phyloP scores from a whole-genome alignment of 2,797 vertebrate genomes.

The Ctenopoma multispine region DNA sequence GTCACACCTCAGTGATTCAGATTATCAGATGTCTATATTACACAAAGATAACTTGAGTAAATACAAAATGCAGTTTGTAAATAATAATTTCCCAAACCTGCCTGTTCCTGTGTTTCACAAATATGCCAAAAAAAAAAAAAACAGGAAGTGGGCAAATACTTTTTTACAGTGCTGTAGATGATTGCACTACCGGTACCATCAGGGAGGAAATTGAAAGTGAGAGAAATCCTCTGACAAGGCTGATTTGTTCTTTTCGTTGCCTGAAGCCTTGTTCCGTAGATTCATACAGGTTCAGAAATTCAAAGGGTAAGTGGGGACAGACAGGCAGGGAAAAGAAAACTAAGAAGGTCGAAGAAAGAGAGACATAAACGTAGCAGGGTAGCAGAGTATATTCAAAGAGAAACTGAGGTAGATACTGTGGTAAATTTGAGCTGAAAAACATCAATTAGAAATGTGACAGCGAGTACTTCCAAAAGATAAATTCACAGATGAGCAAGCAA shows the following conservation, averaged over 20 bases:
- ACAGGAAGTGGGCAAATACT: not conserved
- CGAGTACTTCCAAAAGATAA: slow-evolving; percentile 14
- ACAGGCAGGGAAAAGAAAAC: slow-evolving; percentile 15
- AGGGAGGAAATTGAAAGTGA: slow-evolving; percentile 49
- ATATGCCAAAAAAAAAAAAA: too few relatives aligned
- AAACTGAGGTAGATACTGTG: not conserved
- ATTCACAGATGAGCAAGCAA: slow-evolving; percentile 26
- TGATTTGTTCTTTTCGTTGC: slow-evolving; percentile 54
- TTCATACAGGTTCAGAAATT: slow-evolving; percentile 45
- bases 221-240: slow-evolving; percentile 43
- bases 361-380: not conserved
- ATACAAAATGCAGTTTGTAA: too few relatives aligned
- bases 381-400: not conserved
- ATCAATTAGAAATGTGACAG: slow-evolving; percentile 10
- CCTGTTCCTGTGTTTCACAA: too few relatives aligned
- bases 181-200: slow-evolving; percentile 20
- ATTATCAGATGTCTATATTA: too few relatives aligned
- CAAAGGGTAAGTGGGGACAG: slow-evolving; percentile 25
- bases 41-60: too few relatives aligned
- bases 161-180: slow-evolving; percentile 13
- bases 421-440: not conserved
- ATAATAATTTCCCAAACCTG: too few relatives aligned
- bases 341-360: slow-evolving; percentile 28
- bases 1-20: too few relatives aligned
- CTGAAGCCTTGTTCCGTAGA: slow-evolving; percentile 49